A percentile compares a stretch with the other conserved stretches of the same genome.
Conservation (phyloP, 2,113 vertebrate species). For the Myotis davidii region DNA sequence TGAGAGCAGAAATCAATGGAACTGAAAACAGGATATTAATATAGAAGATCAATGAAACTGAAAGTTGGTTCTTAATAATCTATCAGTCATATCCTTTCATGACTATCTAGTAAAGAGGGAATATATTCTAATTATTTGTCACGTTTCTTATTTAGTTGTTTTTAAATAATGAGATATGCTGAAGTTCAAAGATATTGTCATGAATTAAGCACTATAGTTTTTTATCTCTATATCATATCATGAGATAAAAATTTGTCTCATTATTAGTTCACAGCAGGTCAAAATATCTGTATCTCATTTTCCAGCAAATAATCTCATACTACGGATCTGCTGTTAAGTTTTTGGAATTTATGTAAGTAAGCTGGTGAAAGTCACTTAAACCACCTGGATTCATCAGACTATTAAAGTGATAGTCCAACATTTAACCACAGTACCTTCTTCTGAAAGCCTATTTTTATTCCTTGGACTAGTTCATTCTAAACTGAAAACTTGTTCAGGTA, state of each 20-base stretch:
- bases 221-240: not conserved
- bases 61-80: not conserved
- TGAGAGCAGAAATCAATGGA: not conserved
- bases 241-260: not conserved
- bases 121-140: not conserved
- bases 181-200: not conserved
- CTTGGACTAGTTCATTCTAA: constrained; percentile 14
- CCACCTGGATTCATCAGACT: not conserved
- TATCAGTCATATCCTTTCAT: not conserved
- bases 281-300: not conserved
- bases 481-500: not conserved
- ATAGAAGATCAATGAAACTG: not conserved
- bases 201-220: not conserved
- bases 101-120: not conserved
- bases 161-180: not conserved
- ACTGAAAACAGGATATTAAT: not conserved
- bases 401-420: not conserved
- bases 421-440: not conserved
- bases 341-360: not conserved
- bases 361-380: not conserved
- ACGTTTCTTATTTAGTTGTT: not conserved
- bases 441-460: not conserved
- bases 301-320: not conserved
- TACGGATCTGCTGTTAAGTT: not conserved
- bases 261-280: not conserved